Evolutionary conservation across 2,888 invertebrate species (phyloP), one percentile per base, ranked within the genome.

Genomic region (Ophonus ardosiacus): DNA sequence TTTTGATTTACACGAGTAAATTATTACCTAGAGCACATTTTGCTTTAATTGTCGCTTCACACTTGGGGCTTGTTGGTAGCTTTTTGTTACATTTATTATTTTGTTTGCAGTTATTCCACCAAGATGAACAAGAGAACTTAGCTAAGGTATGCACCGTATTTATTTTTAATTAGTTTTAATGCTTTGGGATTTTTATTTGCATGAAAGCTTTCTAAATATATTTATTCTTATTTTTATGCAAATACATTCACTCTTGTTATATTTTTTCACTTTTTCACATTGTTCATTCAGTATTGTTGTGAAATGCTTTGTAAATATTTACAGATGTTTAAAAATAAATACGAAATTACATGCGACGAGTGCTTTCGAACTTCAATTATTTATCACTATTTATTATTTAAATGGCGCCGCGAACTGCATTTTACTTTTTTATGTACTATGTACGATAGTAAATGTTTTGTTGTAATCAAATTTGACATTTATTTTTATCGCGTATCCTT

Each of bases 21-120:
- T 63, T 17, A n/a, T 81, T 81, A 59, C 18, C 17, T 43, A 7
- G 15, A 74, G 43, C 71, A 74, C 71, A 83, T 74, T 83, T 86
- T 57, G 81, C 78, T 80, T 31, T 86, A 78, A 65, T 84, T 86
- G 24, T 57, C 86, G 85, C 79, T 76, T 51, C 68, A 74, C 63
- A 7, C 81, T 68, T 18, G 85, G 86, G 80, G 86, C 86, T 86
- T 87, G 83, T 86, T 51, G 81, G 86, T 84, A 84, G 79, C 79
- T 86, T 86, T 76, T 68, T 43, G 57, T 76, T 85, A 84, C 59
- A 63, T 82, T 82, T 81, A 82, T 81, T 83, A 79, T 79, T 84
- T 84, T 84, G 61, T 18, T 85, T 65, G 82, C 83, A 83, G 78
- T 63, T 85, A 87, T 87, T 88, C 86, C 87, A 87, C n/a, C 83